Conservation (phyloP, 2,888 invertebrate species). For the Tolmerus cingulatus region DNA sequence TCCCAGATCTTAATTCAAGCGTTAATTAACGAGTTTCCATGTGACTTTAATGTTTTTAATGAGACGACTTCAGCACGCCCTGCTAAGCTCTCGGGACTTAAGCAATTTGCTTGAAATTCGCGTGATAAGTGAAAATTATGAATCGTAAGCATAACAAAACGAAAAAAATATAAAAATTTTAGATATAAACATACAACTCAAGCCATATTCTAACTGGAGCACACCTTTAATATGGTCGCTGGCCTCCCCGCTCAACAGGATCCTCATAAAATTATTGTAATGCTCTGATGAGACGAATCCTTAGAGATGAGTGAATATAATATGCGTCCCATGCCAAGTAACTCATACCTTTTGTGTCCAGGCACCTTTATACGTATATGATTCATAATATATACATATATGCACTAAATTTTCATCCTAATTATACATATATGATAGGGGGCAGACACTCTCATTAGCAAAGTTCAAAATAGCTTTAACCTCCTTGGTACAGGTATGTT, state of each 20-base stretch:
- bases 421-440: neutral
- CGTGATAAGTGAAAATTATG: conserved; percentile 8
- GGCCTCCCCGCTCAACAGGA: neutral
- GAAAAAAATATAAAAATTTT: neutral
- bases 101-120: neutral
- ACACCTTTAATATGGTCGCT: neutral
- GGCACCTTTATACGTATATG: neutral
- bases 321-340: neutral
- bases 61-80: neutral
- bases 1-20: neutral
- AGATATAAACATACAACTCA: neutral
- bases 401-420: neutral
- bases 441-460: neutral
- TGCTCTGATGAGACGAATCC: neutral
- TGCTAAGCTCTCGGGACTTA: neutral
- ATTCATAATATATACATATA: no score
- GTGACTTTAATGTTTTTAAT: neutral
- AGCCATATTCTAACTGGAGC: neutral
- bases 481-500: neutral
- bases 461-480: neutral
- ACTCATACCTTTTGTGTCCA: neutral
- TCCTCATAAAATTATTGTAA: neutral
- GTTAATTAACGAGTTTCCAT: neutral
- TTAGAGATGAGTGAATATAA: neutral
- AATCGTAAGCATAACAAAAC: neutral